Evolutionary conservation across 1,140 invertebrate genomes (phyloP).

Genomic region (Goniozus legneri): DNA sequence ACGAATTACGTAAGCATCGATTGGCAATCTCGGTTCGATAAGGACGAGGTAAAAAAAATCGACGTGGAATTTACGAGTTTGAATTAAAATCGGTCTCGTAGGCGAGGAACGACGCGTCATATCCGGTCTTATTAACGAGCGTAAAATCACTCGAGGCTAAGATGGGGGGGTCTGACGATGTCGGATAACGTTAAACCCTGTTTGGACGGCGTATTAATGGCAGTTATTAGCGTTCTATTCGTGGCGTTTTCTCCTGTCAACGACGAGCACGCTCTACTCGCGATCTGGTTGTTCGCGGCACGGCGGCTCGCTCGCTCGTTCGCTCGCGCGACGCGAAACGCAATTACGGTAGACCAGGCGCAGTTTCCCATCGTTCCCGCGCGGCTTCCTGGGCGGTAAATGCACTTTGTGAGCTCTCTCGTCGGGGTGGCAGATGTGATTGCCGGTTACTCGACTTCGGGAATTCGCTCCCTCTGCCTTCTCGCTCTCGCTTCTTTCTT

Average conservation of each 20-base stretch:
- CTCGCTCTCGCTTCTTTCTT: too few relatives aligned
- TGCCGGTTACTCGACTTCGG: background rate
- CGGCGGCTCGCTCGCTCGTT: too few relatives aligned
- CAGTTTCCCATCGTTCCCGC: background rate
- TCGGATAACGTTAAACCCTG: background rate
- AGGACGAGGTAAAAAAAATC: too few relatives aligned
- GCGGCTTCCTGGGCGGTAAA: background rate
- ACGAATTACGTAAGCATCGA: too few relatives aligned
- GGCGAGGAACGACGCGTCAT: too few relatives aligned
- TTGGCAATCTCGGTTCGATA: too few relatives aligned
- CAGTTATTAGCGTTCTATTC: background rate
- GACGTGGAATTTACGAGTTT: too few relatives aligned
- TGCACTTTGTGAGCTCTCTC: background rate
- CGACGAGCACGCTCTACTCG: background rate
- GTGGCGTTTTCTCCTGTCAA: background rate
- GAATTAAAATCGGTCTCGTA: too few relatives aligned
- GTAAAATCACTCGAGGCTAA: too few relatives aligned
- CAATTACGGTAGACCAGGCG: background rate
- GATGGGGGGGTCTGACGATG: too few relatives aligned
- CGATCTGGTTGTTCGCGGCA: too few relatives aligned
- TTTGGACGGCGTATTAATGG: background rate
- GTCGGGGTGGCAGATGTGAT: background rate
- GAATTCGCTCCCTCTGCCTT: conserved; percentile 9
- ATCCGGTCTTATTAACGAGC: too few relatives aligned
- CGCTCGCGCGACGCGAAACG: background rate